These are phyloP conservation scores for Tachyglossus aculeatus DNA, from an alignment of 2,797 vertebrate species.

Conservation along the genomic window DNA sequence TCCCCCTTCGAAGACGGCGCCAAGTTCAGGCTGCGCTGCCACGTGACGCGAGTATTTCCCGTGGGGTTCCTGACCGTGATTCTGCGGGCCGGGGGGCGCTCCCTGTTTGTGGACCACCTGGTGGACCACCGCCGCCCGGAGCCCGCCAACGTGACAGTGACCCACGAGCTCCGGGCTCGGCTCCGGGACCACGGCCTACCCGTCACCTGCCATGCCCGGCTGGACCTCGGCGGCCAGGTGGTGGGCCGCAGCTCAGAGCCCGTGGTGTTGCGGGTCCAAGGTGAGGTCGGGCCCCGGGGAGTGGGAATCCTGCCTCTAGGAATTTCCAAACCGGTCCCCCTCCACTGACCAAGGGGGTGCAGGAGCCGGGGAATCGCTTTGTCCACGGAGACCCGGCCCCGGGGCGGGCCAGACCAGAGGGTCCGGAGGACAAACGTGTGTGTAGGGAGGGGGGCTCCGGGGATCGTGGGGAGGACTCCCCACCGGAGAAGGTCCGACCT, in stretches of 20 bases:
- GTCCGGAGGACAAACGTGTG: no score
- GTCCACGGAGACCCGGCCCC: no score
- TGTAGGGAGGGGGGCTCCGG: not conserved
- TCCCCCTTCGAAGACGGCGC: not conserved
- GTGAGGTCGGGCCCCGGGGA: slow-evolving; percentile 32
- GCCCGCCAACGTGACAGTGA: slow-evolving; percentile 34
- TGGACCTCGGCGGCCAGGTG: slow-evolving; percentile 29
- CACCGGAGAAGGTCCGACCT: slow-evolving; percentile 17
- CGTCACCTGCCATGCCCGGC: slow-evolving; percentile 33
- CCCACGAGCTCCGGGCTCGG: not conserved
- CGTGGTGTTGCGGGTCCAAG: not conserved
- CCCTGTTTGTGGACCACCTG: slow-evolving; percentile 25
- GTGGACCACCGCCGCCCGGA: not conserved
- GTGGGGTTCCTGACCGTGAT: slow-evolving; percentile 40
- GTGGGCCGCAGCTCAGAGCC: slow-evolving; percentile 50
- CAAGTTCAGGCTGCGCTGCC: slow-evolving; percentile 36
- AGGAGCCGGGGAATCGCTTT: no score
- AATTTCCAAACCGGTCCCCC: not conserved
- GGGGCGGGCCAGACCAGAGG: no score
- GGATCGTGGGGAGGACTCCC: not conserved
- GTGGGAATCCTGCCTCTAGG: not conserved
- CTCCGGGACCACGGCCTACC: slow-evolving; percentile 20
- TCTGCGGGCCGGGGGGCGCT: slow-evolving; percentile 2
- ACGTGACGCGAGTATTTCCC: slow-evolving; percentile 15
- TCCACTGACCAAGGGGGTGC: not conserved